Percentiles rank a stretch among this genome's conserved stretches.
phyloP scores from a whole-genome alignment of 2,888 invertebrate species.

The Cosmia trapezina region DNA sequence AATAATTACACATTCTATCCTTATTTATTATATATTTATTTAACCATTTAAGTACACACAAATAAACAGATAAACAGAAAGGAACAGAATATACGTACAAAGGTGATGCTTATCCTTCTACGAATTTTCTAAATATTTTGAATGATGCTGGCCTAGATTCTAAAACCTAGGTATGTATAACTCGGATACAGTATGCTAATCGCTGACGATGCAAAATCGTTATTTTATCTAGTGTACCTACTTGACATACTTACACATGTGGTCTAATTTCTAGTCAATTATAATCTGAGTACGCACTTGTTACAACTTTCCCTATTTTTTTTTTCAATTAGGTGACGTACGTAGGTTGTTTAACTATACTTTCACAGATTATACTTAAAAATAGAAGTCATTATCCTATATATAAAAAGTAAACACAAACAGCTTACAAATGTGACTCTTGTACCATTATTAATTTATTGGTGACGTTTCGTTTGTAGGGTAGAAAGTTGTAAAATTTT shows the following conservation, averaged over 20 bases:
- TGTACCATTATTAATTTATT: not conserved
- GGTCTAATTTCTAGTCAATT: slow-evolving; percentile 21
- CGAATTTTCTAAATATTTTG: slow-evolving; percentile 8
- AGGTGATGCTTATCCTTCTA: too few relatives aligned
- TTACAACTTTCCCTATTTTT: slow-evolving; percentile 36
- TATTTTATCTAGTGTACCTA: slow-evolving; percentile 31
- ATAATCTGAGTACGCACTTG: slow-evolving; percentile 10
- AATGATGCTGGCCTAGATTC: slow-evolving; percentile 7
- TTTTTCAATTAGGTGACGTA: slow-evolving; percentile 7
- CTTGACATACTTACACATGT: slow-evolving; percentile 32
- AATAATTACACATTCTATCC: too few relatives aligned
- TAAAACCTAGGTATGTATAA: not conserved
- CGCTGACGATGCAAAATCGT: slow-evolving; percentile 34
- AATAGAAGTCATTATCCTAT: too few relatives aligned
- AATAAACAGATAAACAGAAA: too few relatives aligned
- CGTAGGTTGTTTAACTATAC: not conserved
- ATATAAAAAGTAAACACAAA: too few relatives aligned
- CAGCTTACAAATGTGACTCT: too few relatives aligned
- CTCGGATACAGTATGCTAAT: slow-evolving; percentile 13
- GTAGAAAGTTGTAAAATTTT: not conserved
- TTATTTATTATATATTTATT: too few relatives aligned
- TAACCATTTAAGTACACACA: too few relatives aligned
- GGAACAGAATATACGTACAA: too few relatives aligned
- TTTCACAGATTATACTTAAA: slow-evolving; percentile 16
- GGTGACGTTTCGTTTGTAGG: not conserved